A percentile compares a stretch with the other conserved stretches of the same genome.
phyloP scores from a whole-genome alignment of 1,140 invertebrate genomes.

The Neodiprion lecontei region DNA sequence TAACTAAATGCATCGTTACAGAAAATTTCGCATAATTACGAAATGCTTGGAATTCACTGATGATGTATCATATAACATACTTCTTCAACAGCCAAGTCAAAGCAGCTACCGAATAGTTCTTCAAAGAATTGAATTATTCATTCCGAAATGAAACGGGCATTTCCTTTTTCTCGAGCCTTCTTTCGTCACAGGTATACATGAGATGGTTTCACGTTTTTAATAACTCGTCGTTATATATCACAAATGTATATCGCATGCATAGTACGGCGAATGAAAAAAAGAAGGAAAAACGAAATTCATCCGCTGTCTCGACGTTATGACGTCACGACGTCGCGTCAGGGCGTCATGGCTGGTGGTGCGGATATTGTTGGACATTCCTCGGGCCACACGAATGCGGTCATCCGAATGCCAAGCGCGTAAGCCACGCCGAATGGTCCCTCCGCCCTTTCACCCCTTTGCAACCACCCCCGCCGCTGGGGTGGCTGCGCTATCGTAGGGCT shows the following conservation, averaged over 20 bases:
- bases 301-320: constrained; percentile 44
- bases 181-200: no score
- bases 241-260: no score
- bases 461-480: constrained; percentile 25
- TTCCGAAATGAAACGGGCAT: not conserved
- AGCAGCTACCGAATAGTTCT: no score
- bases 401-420: constrained; percentile 59
- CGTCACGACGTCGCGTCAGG: constrained; percentile 42
- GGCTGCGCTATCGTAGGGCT: constrained; percentile 15
- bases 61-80: no score
- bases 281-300: constrained; percentile 54
- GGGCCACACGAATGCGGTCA: constrained; percentile 58
- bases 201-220: no score
- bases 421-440: constrained; percentile 55
- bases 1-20: no score
- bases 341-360: constrained; percentile 50
- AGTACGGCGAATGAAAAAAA: constrained; percentile 11
- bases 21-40: no score
- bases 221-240: no score
- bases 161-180: no score
- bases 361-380: constrained; percentile 61
- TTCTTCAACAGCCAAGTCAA: no score
- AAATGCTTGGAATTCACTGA: no score
- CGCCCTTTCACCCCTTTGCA: constrained; percentile 50
- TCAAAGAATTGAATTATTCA: no score